Percentiles rank a stretch among this genome's conserved stretches.
phyloP scores from a whole-genome alignment of 2,888 invertebrate species.

The Heterodera filipjevi region DNA sequence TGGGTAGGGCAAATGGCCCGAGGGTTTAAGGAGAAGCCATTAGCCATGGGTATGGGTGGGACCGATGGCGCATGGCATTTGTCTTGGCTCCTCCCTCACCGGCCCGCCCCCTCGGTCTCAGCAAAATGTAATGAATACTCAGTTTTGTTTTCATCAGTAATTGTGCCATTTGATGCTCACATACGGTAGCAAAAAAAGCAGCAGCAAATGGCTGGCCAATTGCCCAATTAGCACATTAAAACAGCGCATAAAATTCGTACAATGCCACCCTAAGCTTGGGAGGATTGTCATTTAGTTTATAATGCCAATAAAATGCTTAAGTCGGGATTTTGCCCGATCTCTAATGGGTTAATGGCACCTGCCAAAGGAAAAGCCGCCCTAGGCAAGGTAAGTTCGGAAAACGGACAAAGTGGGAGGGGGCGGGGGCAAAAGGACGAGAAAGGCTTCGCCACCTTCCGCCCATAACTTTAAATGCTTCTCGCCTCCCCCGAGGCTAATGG shows the following conservation, averaged over 20 bases:
- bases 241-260: too few relatives aligned
- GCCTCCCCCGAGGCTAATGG: neutral
- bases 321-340: neutral
- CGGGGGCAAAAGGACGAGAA: neutral
- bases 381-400: neutral
- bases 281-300: neutral
- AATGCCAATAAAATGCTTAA: conserved; percentile 4
- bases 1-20: neutral
- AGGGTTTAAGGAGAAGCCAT: neutral
- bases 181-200: too few relatives aligned
- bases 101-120: too few relatives aligned
- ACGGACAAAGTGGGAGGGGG: too few relatives aligned
- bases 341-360: conserved; percentile 8
- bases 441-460: conserved; percentile 9
- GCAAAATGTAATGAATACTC: too few relatives aligned
- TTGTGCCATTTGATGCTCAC: too few relatives aligned
- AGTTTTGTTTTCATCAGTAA: too few relatives aligned
- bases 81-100: too few relatives aligned
- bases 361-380: neutral
- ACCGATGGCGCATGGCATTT: neutral
- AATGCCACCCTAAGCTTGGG: neutral
- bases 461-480: neutral
- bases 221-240: too few relatives aligned
- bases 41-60: neutral
- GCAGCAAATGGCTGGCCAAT: too few relatives aligned